Percentiles rank a stretch among this genome's conserved stretches.
Evolutionary conservation across 2,888 invertebrate genomes (phyloP).

Genomic region (Dorcus parallelipipedus): DNA sequence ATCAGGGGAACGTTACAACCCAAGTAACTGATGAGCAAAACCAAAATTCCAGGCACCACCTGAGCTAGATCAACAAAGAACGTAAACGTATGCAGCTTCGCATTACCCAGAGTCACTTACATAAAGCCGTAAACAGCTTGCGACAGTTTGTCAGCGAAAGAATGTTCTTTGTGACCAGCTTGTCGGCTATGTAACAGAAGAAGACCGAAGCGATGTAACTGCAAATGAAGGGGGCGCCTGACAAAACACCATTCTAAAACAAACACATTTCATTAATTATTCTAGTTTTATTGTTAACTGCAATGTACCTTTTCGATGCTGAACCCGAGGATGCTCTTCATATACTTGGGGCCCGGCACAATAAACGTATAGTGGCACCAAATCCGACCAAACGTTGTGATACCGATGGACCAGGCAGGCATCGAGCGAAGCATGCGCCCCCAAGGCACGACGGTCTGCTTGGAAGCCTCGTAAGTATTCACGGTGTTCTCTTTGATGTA

Average conservation of each 20-base stretch:
- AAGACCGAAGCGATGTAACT: conserved; percentile 68
- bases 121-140: conserved; percentile 64
- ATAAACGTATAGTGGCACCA: conserved; percentile 74
- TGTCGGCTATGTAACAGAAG: conserved; percentile 67
- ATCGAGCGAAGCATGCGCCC: conserved; percentile 59
- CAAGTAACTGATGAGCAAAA: conserved; percentile 61
- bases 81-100: neutral
- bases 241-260: conserved; percentile 62
- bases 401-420: conserved; percentile 68
- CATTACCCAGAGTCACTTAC: conserved; percentile 29
- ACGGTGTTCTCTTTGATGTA: conserved; percentile 61
- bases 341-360: conserved; percentile 66
- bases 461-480: conserved; percentile 52
- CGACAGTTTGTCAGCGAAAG: conserved; percentile 63
- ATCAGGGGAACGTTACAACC: conserved; percentile 59
- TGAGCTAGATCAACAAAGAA: conserved; percentile 51
- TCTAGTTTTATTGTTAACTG: too few relatives aligned
- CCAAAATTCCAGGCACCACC: conserved; percentile 64
- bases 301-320: conserved; percentile 59
- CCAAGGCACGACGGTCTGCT: conserved; percentile 61
- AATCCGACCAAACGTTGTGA: conserved; percentile 72
- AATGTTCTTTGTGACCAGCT: conserved; percentile 56
- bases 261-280: neutral
- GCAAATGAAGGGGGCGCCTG: conserved; percentile 66
- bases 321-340: conserved; percentile 66